A percentile compares a stretch with the other conserved stretches of the same genome.
Evolutionary conservation across 2,113 vertebrate genomes (phyloP).

Genomic region (Stomatorhinus ivindoensis): DNA sequence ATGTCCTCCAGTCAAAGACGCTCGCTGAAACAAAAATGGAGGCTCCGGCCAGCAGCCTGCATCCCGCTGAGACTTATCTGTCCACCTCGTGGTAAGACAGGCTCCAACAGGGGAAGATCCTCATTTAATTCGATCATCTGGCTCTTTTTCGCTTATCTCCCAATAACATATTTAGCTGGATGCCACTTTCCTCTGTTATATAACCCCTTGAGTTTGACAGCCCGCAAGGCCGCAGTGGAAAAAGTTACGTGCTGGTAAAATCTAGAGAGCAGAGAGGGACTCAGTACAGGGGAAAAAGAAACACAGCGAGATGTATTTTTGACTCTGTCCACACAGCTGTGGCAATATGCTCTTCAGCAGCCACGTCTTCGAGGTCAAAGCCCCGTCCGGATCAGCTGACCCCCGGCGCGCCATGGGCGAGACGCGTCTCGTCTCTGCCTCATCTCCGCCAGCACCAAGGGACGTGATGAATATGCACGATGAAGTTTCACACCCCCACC

Average conservation of each 20-base stretch:
- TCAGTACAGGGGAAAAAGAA: not conserved
- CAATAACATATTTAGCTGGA: slow-evolving; percentile 6
- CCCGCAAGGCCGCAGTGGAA: not conserved
- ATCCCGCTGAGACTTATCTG: not conserved
- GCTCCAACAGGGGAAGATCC: not conserved
- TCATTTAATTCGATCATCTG: not conserved
- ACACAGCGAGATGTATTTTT: not conserved
- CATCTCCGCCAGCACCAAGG: not conserved
- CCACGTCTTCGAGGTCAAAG: not conserved
- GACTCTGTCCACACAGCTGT: not conserved
- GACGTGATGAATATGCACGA: slow-evolving; percentile 21
- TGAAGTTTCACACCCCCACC: not conserved
- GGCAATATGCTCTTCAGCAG: not conserved
- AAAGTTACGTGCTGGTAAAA: not conserved
- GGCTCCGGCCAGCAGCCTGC: not conserved
- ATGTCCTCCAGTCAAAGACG: not conserved
- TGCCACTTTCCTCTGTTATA: not conserved
- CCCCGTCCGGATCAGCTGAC: slow-evolving; percentile 6
- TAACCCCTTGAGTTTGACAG: not conserved
- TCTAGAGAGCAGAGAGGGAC: not conserved
- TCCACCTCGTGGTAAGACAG: not conserved
- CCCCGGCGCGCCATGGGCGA: not conserved
- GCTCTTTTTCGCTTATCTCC: not conserved
- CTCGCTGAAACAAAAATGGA: not conserved
- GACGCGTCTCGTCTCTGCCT: not conserved